Conservation (phyloP, 2,113 vertebrate genomes). For the Mustela nigripes region DNA sequence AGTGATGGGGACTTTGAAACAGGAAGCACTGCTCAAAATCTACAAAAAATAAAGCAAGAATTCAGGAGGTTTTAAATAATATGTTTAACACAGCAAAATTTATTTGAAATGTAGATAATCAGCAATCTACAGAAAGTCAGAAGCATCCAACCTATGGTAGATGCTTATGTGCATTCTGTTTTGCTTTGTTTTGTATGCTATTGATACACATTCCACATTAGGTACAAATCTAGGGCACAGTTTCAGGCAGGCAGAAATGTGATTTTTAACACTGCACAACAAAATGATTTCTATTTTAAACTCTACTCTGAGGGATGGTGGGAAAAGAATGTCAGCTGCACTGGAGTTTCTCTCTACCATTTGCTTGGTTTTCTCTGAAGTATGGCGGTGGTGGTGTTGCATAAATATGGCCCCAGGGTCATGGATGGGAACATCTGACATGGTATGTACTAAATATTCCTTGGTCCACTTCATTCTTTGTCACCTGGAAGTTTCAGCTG, state of each 20-base stretch:
- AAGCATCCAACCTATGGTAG: not conserved
- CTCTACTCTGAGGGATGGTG: not conserved
- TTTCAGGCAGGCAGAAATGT: not conserved
- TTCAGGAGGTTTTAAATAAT: not conserved
- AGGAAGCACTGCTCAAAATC: not conserved
- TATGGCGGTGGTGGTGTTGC: not conserved
- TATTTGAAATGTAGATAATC: not conserved
- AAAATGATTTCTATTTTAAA: not conserved
- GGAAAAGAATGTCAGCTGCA: not conserved
- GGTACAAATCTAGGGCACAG: not conserved
- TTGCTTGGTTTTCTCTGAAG: not conserved
- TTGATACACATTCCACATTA: not conserved
- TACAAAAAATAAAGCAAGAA: not conserved
- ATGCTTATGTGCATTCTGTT: not conserved
- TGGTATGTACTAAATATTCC: not conserved
- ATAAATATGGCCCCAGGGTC: too few relatives aligned
- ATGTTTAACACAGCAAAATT: not conserved
- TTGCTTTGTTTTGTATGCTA: not conserved
- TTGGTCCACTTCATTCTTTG: not conserved
- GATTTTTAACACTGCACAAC: not conserved
- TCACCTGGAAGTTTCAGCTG: not conserved
- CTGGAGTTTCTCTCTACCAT: not conserved
- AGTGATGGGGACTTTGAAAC: not conserved
- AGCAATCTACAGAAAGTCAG: not conserved
- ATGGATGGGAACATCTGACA: too few relatives aligned